Evolutionary conservation across 1,140 invertebrate genomes (phyloP), one percentile per base, ranked within the genome.

Genomic region (Heliconius hewitsoni): DNA sequence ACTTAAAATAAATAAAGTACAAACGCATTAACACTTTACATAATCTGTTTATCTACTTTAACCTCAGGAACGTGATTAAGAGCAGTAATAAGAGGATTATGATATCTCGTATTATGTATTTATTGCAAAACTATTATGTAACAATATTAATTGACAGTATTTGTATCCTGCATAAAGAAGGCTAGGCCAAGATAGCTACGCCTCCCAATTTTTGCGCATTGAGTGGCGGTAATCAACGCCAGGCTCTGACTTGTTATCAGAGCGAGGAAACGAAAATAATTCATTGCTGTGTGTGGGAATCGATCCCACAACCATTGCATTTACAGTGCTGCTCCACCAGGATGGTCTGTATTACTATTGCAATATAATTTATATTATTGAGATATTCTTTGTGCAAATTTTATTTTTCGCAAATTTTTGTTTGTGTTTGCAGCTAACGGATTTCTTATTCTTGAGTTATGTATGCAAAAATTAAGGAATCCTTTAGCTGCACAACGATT

Each of bases 21-120:
- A 27, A 66, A 66, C 23, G 11, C 23, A 66, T 30, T 30, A 30
- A 30, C 60, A 16, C 23, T 60, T 60, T 66, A 66, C 57, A 66
- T 66, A 27, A 66, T 66, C 27, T 18, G 3, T 66, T 66, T 30
- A 66, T 27, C 60, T 66, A 30, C 23, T 66, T 57, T 57, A 66
- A 76, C 57, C 55, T 60, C 19, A 13, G 37, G 57, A 42, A 76
- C 74, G 74, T 76, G 74, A 57, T 76, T 76, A 70, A 42, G 23
- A 23, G 39, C 34, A 42, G 74, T 37, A 34, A 76, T 11, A 70
- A 76, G 71, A 42, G 27, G 70, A 30, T 50, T 27, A 46, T 57
- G 27, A 27, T 72, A 50, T 73, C 34, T 74, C 27, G 73, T 73
- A 78, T 23, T 57, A 9, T 57, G n/a, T 57, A 52, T 52, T 82